Evolutionary conservation across 2,888 invertebrate genomes (phyloP).

Genomic region (Hirudinaria manillensis): DNA sequence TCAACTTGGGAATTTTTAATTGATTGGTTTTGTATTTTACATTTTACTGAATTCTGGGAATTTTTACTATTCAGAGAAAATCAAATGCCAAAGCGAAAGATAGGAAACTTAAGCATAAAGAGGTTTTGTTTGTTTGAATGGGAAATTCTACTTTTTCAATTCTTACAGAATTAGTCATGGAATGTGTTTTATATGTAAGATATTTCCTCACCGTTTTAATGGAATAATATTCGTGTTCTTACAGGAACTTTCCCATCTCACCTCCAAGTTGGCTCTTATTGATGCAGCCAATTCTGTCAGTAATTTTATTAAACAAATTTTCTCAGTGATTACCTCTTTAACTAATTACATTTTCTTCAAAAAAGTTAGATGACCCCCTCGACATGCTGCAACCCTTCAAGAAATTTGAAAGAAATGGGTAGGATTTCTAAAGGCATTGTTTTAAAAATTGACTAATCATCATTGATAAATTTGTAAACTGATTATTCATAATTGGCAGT

Average conservation of each 20-base stretch:
- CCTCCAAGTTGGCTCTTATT: neutral
- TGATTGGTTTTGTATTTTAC: neutral
- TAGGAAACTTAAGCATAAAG: conserved; percentile 37
- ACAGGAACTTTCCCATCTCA: neutral
- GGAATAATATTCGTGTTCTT: neutral
- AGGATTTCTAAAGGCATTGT: conserved; percentile 16
- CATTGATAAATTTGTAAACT: neutral
- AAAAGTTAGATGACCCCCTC: conserved; percentile 39
- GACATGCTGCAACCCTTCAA: conserved; percentile 37
- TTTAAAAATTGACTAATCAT: too few species aligned
- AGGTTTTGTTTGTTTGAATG: conserved; percentile 26
- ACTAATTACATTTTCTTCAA: neutral
- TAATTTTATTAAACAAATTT: neutral
- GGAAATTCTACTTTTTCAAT: neutral
- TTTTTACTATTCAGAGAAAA: conserved; percentile 36
- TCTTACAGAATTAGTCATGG: neutral
- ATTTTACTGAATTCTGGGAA: neutral
- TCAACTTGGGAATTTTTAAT: neutral
- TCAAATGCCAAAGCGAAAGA: conserved; percentile 37
- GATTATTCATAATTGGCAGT: conserved; percentile 44
- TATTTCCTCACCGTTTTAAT: neutral
- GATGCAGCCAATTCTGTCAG: conserved; percentile 19
- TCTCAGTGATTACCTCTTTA: neutral
- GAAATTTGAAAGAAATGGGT: conserved; percentile 41
- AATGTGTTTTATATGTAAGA: neutral